Conservation (phyloP, 2,797 vertebrate species). For the Microctenopoma steveboyesi region DNA sequence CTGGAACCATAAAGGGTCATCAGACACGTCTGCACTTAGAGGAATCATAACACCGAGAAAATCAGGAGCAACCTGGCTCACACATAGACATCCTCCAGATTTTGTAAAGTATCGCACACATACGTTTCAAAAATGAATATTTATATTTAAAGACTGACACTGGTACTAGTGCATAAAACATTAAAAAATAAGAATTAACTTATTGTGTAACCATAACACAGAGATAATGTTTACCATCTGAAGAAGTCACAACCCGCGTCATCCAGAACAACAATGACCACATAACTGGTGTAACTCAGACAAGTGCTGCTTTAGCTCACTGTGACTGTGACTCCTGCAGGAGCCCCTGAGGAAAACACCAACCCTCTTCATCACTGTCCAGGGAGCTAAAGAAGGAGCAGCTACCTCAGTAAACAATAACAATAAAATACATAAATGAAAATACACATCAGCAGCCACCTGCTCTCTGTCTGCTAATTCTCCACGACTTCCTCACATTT, state of each 20-base stretch:
- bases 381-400: constrained; percentile 38
- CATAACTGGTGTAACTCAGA: neutral
- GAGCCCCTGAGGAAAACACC: neutral
- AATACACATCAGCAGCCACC: neutral
- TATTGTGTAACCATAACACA: neutral
- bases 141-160: neutral
- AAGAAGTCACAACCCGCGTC: neutral
- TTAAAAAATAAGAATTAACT: no score
- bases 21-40: neutral
- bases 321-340: neutral
- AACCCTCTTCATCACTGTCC: constrained; percentile 20
- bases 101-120: neutral
- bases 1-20: constrained; percentile 6
- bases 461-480: neutral
- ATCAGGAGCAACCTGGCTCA: neutral
- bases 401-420: constrained; percentile 23
- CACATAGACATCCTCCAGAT: neutral
- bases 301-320: neutral
- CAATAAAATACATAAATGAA: neutral
- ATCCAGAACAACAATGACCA: neutral
- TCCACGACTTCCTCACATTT: neutral
- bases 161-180: no score
- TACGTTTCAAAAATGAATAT: neutral
- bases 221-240: no score
- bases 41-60: neutral